Evolutionary conservation across 2,888 invertebrate species (phyloP).

Genomic region (Kryphioiulus occultus): DNA sequence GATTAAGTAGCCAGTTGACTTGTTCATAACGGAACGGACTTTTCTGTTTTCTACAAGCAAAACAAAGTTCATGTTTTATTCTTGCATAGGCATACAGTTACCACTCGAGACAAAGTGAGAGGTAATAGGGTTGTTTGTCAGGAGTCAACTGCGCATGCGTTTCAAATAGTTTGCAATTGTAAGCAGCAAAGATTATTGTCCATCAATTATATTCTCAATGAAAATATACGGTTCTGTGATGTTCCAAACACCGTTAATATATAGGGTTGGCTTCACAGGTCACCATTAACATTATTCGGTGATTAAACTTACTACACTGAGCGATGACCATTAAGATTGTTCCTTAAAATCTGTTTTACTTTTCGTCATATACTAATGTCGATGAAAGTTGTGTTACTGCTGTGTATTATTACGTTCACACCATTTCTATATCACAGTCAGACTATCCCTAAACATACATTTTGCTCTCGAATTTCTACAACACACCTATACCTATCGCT

Average conservation of each 20-base stretch:
- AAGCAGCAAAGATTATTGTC: no score
- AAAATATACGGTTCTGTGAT: not conserved
- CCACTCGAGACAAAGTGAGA: not conserved
- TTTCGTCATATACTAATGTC: not conserved
- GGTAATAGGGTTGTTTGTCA: no score
- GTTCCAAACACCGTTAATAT: slow-evolving; percentile 12
- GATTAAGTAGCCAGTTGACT: not conserved
- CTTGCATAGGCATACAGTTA: not conserved
- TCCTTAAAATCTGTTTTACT: no score
- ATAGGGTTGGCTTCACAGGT: not conserved
- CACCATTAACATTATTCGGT: not conserved
- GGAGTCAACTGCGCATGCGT: no score
- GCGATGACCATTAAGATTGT: no score
- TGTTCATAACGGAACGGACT: not conserved
- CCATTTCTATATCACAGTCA: slow-evolving; percentile 13
- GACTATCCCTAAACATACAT: not conserved
- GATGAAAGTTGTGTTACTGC: not conserved
- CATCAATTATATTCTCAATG: no score
- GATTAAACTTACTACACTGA: not conserved
- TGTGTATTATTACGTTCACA: not conserved
- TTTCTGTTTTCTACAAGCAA: no score
- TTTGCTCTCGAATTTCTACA: not conserved
- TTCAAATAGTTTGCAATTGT: no score
- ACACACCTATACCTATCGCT: not conserved
- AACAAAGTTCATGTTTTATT: not conserved